A percentile compares a stretch with the other conserved stretches of the same genome.
Conservation (phyloP, 2,888 invertebrate genomes). For the Heteropelma amictum region DNA sequence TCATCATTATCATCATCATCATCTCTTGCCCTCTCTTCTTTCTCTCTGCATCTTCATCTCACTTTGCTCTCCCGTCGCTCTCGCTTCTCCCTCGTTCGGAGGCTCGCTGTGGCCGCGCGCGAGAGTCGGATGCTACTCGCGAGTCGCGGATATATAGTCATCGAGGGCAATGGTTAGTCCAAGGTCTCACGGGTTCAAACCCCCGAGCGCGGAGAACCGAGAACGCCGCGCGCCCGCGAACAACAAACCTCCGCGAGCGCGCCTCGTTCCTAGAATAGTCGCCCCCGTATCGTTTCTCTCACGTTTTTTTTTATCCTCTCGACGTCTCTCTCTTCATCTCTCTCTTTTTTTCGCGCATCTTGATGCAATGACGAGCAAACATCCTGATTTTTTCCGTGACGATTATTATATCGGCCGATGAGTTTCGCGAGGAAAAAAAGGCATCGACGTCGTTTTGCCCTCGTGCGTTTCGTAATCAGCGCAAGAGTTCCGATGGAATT, state of each 20-base stretch:
- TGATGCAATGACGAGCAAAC: no score
- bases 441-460: no score
- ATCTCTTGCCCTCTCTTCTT: conserved; percentile 19
- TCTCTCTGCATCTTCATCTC: conserved; percentile 46
- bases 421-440: no score
- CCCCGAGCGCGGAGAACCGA: conserved; percentile 71
- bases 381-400: no score
- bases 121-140: conserved; percentile 69
- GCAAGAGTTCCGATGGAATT: no score
- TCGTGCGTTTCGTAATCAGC: no score
- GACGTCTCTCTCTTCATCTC: not conserved
- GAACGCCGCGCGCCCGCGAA: conserved; percentile 49
- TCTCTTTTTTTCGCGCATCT: conserved; percentile 14
- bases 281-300: conserved; percentile 52
- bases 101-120: conserved; percentile 67
- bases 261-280: conserved; percentile 72
- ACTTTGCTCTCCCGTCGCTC: conserved; percentile 26
- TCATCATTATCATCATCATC: not conserved
- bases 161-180: conserved; percentile 77
- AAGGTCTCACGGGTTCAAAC: conserved; percentile 75
- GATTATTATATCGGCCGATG: no score
- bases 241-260: conserved; percentile 59
- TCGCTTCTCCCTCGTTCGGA: conserved; percentile 37
- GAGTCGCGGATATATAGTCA: conserved; percentile 71
- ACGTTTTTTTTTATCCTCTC: not conserved